Evolutionary conservation across 2,113 vertebrate species (phyloP).

Genomic region (Herpailurus yagouaroundi): DNA sequence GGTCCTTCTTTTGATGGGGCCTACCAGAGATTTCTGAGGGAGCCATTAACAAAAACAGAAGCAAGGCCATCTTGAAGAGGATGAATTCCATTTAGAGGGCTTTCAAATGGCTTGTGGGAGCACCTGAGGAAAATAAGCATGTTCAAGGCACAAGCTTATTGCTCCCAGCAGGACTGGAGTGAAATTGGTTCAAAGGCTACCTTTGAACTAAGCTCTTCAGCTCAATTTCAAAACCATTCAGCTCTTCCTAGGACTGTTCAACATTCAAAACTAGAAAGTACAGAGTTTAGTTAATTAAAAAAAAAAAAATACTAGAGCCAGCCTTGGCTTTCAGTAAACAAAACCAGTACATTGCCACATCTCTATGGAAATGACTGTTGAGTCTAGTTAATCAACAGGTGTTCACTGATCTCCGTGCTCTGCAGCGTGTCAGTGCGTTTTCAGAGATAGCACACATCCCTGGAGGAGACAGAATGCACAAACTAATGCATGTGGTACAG

Average conservation of each 20-base stretch:
- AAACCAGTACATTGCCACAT: not conserved
- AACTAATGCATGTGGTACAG: not conserved
- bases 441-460: not conserved
- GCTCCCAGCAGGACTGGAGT: not conserved
- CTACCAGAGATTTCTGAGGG: not conserved
- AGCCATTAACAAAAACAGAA: conserved; percentile 68
- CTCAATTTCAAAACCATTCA: not conserved
- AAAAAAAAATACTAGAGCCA: not conserved
- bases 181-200: not conserved
- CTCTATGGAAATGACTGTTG: not conserved
- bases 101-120: conserved; percentile 41
- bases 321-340: not conserved
- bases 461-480: not conserved
- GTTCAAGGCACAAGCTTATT: conserved; percentile 49
- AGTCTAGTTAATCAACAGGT: not conserved
- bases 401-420: not conserved
- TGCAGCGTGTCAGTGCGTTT: not conserved
- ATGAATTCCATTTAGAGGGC: conserved; percentile 64
- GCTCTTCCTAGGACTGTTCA: not conserved
- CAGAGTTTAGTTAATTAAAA: not conserved
- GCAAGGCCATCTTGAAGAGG: not conserved
- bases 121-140: not conserved
- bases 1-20: not conserved
- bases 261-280: conserved; percentile 9
- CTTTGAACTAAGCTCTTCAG: not conserved